Base-by-base conservation (phyloP, 2,797 vertebrate genomes). In the Eulemur mongoz region DNA sequence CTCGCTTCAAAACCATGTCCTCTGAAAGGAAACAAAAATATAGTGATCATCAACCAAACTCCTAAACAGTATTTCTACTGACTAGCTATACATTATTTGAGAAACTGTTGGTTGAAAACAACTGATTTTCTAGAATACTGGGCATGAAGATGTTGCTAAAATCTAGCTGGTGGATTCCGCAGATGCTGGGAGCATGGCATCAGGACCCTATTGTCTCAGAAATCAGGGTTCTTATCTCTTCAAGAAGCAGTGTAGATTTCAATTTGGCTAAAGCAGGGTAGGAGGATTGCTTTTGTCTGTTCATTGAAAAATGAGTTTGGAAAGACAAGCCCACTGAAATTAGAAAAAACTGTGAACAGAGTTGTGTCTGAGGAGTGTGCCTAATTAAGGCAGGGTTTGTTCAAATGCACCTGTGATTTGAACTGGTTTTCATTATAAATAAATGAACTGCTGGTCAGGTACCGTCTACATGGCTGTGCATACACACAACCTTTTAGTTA, bases 371-470 rank as follows among this genome's bases (percentile, higher is more conserved):
- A 23, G 32, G 7, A 89, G 54, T 7, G 1, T n/a, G 84, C 81
- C 85, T 95, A 23, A 48, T 20, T 18, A 0, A 1, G 90, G 83
- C 27, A 4, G 63, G 76, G 40, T 63, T 94, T 89, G 43, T 97
- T 84, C 67, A 52, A 93, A 57, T 86, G 76, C 81, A 69, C 73
- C 14, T 38, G 2, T 52, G 25, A 59, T 72, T 70, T 81, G 43
- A 92, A 5, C 1, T 67, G 63, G n/a, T 52, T 97, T 93, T 95
- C 88, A 32, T 7, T 95, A 65, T 80, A 69, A 80, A 88, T 87
- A 48, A 23, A 92, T 25, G 72, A 97, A 96, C 98, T 98, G 98
- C 98, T 98, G 98, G 97, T 94, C 98, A 97, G 97, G 83, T 80
- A 45, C 86, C 79, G 27, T 93, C 96, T 90, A 96, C 97, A 48